Conservation (phyloP, 2,797 vertebrate genomes). For the Gouania willdenowi region DNA sequence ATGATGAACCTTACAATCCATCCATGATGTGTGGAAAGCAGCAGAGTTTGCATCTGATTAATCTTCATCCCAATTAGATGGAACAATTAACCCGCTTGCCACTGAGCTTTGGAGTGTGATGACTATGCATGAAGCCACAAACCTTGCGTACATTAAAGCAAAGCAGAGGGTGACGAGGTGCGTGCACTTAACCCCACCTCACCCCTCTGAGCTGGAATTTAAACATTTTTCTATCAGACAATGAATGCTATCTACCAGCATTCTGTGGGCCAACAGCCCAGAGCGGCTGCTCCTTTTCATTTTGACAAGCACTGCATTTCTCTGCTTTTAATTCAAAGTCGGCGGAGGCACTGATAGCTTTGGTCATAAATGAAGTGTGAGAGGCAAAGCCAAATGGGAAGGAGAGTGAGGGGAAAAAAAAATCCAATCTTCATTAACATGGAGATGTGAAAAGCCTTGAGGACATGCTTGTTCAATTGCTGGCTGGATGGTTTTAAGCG, state of each 20-base stretch:
- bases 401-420: background rate
- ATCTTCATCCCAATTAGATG: conserved; percentile 66
- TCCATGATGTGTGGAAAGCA: conserved; percentile 41
- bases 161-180: background rate
- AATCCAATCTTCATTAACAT: conserved; percentile 40
- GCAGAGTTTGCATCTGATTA: conserved; percentile 55
- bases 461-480: conserved; percentile 29
- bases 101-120: conserved; percentile 32
- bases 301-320: conserved; percentile 5
- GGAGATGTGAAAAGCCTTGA: conserved; percentile 40
- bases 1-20: conserved; percentile 53
- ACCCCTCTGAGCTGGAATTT: too few relatives aligned
- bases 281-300: conserved; percentile 12
- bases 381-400: conserved; percentile 19
- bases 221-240: conserved; percentile 17
- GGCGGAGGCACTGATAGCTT: conserved; percentile 15
- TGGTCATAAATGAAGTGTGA: conserved; percentile 29
- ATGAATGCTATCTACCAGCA: conserved; percentile 8
- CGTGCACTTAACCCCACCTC: too few relatives aligned
- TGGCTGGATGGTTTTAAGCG: conserved; percentile 35
- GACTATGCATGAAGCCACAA: conserved; percentile 26
- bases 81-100: conserved; percentile 57
- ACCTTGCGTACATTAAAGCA: conserved; percentile 5
- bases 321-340: conserved; percentile 27
- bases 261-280: conserved; percentile 3